Conservation (phyloP, 2,797 vertebrate species). For the Lutjanus argentimaculatus region DNA sequence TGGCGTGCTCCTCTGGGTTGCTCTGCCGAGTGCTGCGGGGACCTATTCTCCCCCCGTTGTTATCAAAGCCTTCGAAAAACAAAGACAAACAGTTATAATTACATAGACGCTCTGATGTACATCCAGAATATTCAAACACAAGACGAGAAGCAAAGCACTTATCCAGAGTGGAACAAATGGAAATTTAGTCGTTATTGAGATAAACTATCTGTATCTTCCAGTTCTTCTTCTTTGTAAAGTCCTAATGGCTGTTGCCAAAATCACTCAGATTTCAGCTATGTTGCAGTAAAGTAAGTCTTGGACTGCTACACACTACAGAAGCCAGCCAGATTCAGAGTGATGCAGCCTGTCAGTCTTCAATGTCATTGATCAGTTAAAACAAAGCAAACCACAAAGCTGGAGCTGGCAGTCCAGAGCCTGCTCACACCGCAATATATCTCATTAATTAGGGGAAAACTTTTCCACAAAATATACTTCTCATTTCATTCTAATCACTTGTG, state of each 20-base stretch:
- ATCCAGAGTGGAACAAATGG: neutral
- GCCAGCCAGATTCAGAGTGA: slow-evolving; percentile 10
- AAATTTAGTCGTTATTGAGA: neutral
- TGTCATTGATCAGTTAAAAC: neutral
- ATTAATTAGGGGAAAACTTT: neutral
- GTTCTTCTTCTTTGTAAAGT: neutral
- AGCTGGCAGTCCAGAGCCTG: neutral
- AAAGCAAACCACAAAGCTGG: slow-evolving; percentile 6
- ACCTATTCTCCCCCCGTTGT: slow-evolving; percentile 93
- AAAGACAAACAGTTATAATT: slow-evolving; percentile 18
- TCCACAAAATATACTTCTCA: neutral
- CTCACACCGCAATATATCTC: neutral
- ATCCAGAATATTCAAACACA: slow-evolving; percentile 14
- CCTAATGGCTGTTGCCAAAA: neutral
- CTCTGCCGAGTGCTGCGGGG: slow-evolving; percentile 96
- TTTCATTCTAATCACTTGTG: slow-evolving; percentile 2
- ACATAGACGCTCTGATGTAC: neutral
- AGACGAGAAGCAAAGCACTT: slow-evolving; percentile 23
- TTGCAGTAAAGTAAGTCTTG: neutral
- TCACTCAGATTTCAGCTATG: neutral
- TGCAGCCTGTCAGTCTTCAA: neutral
- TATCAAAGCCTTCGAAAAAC: slow-evolving; percentile 92
- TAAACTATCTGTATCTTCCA: neutral
- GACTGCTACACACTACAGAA: neutral
- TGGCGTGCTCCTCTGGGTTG: slow-evolving; percentile 97